Evolutionary conservation across 1,140 invertebrate species (phyloP).

Genomic region (Cryptotermes secundus): DNA sequence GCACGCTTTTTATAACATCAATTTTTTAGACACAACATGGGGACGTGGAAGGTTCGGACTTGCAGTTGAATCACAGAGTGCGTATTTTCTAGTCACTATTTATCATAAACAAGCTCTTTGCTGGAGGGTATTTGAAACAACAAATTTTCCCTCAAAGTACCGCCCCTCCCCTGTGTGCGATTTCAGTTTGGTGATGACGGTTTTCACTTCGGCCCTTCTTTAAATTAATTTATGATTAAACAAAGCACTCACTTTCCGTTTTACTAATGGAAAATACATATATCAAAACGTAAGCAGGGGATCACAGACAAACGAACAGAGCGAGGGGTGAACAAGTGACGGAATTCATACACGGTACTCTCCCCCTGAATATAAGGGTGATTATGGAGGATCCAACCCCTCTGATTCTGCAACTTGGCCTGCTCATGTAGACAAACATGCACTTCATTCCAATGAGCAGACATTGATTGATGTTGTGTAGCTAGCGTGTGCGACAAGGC

Average conservation of each 20-base stretch:
- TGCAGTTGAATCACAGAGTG: too few relatives aligned
- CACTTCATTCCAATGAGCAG: background rate
- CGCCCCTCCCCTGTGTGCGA: too few relatives aligned
- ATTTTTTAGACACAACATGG: too few relatives aligned
- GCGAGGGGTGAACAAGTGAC: background rate
- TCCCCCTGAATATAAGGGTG: background rate
- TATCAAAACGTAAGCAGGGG: background rate
- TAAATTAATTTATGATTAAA: background rate
- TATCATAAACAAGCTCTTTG: too few relatives aligned
- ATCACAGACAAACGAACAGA: too few relatives aligned
- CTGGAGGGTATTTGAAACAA: too few relatives aligned
- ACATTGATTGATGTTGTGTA: background rate
- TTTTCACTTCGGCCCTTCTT: background rate
- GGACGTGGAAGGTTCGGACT: too few relatives aligned
- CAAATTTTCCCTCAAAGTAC: too few relatives aligned
- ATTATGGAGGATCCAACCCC: background rate
- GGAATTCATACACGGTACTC: background rate
- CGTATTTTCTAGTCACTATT: too few relatives aligned
- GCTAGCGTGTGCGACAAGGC: background rate
- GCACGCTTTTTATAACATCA: too few relatives aligned
- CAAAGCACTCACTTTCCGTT: background rate
- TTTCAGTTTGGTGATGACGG: background rate
- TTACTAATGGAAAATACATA: conserved; percentile 20
- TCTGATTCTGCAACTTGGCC: background rate
- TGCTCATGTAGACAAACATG: background rate